phyloP scores from a whole-genome alignment of 2,113 vertebrate genomes.

The Myiozetetes cayanensis region DNA sequence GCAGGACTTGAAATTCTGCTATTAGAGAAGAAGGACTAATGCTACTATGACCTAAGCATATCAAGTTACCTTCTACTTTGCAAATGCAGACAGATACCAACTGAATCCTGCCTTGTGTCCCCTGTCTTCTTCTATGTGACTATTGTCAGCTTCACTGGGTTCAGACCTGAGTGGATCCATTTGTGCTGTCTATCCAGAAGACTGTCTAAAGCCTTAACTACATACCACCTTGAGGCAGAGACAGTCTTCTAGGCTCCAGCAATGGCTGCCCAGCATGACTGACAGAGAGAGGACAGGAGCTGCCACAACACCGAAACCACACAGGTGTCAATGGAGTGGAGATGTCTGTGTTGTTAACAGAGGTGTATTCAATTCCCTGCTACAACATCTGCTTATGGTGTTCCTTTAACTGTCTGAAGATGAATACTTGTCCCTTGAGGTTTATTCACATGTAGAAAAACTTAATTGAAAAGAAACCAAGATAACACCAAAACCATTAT shows the following conservation, averaged over 20 bases:
- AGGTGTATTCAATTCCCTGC: neutral
- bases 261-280: neutral
- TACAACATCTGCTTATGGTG: neutral
- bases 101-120: neutral
- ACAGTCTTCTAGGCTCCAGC: neutral
- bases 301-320: neutral
- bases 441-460: neutral
- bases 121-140: neutral
- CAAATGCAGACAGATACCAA: neutral
- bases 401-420: neutral
- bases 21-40: neutral
- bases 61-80: neutral
- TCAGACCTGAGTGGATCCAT: neutral
- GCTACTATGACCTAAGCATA: neutral
- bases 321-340: neutral
- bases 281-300: neutral
- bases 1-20: neutral
- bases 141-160: neutral
- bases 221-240: neutral
- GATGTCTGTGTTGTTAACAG: neutral
- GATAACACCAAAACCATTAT: neutral
- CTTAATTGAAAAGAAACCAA: neutral
- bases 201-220: neutral
- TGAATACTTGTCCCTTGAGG: neutral
- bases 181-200: neutral